Evolutionary conservation across 2,888 invertebrate species (phyloP), one percentile per base, ranked within the genome.

Genomic region (Dinocampus coccinellae): DNA sequence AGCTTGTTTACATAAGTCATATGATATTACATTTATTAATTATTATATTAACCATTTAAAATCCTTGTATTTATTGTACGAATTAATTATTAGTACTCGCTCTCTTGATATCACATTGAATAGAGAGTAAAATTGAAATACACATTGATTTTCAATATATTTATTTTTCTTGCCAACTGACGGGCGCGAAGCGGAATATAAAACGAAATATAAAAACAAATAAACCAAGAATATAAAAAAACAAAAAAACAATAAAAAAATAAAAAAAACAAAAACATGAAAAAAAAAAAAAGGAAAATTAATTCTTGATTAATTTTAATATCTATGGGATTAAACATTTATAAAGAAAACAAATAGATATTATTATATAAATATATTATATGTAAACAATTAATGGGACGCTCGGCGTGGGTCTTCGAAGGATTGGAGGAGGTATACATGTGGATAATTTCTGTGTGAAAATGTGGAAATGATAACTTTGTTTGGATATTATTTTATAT

Each of bases 21-120:
- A 81, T 80, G 79, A 83, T 81, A 81, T 82, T 82, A 80, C 78
- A 83, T 83, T 84, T 82, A 83, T 83, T 81, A 79, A 80, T 81
- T 80, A 81, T 79, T 78, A 78, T 81, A 81, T 84, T 83, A 83
- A 81, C 78, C 81, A 81, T 83, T 84, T 47, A 83, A 83, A 80
- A 80, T 78, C 81, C 81, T 84, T 82, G 80, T 82, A 83, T 82
- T 77, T 80, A 79, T 80, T 79, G 80, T 80, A 79, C 79, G 81
- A 78, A 77, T 70, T 77, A 79, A 73, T 75, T 75, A 73, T 73
- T 77, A 76, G 73, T 78, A 76, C 75, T 61, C 34, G 20, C 16
- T 76, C n/a, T 29, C 70, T 74, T 77, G 73, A 73, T 74, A 69
- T 61, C 69, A 69, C 53, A 55, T 9, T 20, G 36, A 73, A 76